These are phyloP conservation scores for Greenwoodochromis staneri DNA, from an alignment of 2,113 vertebrate species.

Conservation along the genomic window DNA sequence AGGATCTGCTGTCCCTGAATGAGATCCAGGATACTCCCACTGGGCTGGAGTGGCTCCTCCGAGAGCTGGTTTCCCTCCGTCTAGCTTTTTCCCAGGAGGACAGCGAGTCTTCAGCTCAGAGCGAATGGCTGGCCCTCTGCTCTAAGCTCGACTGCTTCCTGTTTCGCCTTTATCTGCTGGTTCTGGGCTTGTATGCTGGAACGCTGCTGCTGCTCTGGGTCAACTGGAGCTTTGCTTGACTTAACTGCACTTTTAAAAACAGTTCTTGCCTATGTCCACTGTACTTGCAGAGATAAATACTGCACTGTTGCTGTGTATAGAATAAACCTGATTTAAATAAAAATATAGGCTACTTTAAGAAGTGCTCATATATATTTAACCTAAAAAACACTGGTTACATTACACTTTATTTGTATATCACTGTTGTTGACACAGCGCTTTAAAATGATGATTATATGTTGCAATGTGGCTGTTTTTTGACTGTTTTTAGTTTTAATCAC, in stretches of 20 bases:
- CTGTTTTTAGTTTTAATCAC: background rate
- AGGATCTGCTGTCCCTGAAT: slow-evolving; percentile 65
- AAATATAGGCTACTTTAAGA: background rate
- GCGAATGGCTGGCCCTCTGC: slow-evolving; percentile 74
- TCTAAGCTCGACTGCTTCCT: slow-evolving; percentile 75
- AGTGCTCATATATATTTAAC: background rate
- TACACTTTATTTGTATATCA: background rate
- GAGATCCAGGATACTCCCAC: slow-evolving; percentile 38
- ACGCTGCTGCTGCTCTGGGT: slow-evolving; percentile 79
- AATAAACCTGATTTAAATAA: background rate
- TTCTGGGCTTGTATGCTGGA: slow-evolving; percentile 67
- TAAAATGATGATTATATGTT: background rate
- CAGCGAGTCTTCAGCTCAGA: slow-evolving; percentile 42
- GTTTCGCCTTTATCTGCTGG: slow-evolving; percentile 73
- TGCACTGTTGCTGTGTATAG: background rate
- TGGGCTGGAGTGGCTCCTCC: slow-evolving; percentile 69
- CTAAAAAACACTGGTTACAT: background rate
- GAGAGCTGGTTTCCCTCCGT: slow-evolving; percentile 71
- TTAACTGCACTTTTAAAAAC: background rate
- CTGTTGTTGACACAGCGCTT: background rate
- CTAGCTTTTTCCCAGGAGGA: slow-evolving; percentile 66
- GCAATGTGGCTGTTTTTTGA: background rate
- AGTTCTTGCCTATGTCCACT: background rate
- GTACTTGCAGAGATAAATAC: background rate
- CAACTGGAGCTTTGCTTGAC: slow-evolving; percentile 72